Base-by-base conservation (phyloP, 53 echinoderm and acorn worm species). In the Stichopus horrens region DNA sequence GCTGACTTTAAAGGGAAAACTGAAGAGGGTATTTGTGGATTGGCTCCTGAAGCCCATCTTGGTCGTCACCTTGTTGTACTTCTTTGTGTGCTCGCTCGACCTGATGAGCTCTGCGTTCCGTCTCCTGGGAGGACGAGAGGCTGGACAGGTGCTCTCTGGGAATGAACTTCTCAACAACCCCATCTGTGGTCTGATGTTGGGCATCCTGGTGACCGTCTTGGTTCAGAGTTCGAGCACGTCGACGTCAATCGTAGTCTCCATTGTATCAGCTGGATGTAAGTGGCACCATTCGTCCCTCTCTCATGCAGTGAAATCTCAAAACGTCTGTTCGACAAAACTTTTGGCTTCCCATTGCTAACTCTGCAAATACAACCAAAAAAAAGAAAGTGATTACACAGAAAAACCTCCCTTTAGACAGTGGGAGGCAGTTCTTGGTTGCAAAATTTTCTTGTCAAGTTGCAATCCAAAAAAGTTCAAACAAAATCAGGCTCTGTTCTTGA, bases 101-200 rank as follows among this genome's bases (percentile, higher is more conserved):
- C 86, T 99, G 86, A 95, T 99, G 94, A 99, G 96, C 75, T 99
- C 99, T 74, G 96, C 99, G 11, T 99, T 99, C 93, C 94, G 99
- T 81, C 96, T 99, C 75, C 96, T 99, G 7, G 99, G 99, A 6
- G 99, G 95, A 10, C 58, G 94, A 67, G 92, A 92, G 74, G 98
- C 98, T 10, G 98, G 98, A 9, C 93, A 95, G 79, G 95, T 92
- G 4, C 83, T 95, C 9, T 75, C 88, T 7, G 91, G 90, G 74
- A 95, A 88, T 63, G 90, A 88, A n/a, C 88, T 95, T 6, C 88
- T 93, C 16, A 93, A 88, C 74, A 95, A 95, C 90, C 95, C 95
- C 19, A 76, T 95, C 92, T 95, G 95, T 86, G 95, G 93, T 7
- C 89, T 95, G 86, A 95, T 95, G 95, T 86, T 95, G 73, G 95